Evolutionary conservation across 1,140 invertebrate genomes (phyloP).

Genomic region (Himalopsyche phryganea): DNA sequence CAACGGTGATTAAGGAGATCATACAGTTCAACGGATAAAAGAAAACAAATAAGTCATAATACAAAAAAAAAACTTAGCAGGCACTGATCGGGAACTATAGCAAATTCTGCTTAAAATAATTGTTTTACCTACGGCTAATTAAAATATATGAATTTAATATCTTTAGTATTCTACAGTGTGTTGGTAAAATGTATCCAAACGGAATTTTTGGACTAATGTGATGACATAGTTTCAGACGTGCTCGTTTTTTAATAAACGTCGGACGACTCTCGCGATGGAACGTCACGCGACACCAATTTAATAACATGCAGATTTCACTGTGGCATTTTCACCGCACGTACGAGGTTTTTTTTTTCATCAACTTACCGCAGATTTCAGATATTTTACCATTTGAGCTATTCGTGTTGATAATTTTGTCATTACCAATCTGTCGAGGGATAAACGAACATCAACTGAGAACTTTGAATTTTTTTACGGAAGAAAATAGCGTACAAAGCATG

Average conservation of each 20-base stretch:
- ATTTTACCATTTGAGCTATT: too few relatives aligned
- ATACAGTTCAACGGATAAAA: slow-evolving; percentile 1
- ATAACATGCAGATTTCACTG: too few relatives aligned
- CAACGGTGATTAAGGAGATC: neutral
- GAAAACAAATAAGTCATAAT: slow-evolving; percentile 4
- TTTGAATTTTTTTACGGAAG: neutral
- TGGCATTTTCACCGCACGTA: too few relatives aligned
- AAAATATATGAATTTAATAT: neutral
- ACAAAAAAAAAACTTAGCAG: slow-evolving; percentile 25
- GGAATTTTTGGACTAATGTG: neutral
- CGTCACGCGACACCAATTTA: too few relatives aligned
- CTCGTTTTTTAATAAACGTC: too few relatives aligned
- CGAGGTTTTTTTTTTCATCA: too few relatives aligned
- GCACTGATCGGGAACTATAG: slow-evolving; percentile 31
- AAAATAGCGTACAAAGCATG: slow-evolving; percentile 2
- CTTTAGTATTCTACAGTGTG: neutral
- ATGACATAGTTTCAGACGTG: too few relatives aligned
- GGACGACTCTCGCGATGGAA: too few relatives aligned
- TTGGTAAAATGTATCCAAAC: neutral
- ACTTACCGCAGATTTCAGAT: too few relatives aligned
- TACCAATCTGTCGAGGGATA: too few relatives aligned
- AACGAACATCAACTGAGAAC: too few relatives aligned
- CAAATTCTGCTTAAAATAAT: slow-evolving; percentile 22
- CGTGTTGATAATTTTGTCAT: too few relatives aligned
- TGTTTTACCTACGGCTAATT: slow-evolving; percentile 3